Evolutionary conservation across 2,888 invertebrate genomes (phyloP).

Genomic region (Tethea ocularis): DNA sequence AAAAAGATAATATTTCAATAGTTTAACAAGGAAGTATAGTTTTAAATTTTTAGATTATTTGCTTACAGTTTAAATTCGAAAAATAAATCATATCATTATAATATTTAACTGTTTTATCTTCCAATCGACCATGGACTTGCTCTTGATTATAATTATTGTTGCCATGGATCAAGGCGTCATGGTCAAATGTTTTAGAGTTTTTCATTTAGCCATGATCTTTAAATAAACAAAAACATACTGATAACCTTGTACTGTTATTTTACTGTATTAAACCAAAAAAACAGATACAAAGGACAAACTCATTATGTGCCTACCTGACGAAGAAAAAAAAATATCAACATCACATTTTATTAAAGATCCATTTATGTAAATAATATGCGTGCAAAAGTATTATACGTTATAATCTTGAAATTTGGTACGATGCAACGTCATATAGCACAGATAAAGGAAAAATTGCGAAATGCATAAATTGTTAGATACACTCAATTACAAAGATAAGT

Average conservation of each 20-base stretch:
- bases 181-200: neutral
- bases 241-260: neutral
- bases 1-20: too few relatives aligned
- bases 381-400: too few relatives aligned
- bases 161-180: neutral
- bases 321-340: too few relatives aligned
- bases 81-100: neutral
- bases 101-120: neutral
- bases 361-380: too few relatives aligned
- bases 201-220: neutral
- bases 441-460: too few relatives aligned
- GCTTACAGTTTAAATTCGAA: neutral
- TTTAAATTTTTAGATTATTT: neutral
- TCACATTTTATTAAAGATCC: too few relatives aligned
- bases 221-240: neutral
- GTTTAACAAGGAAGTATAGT: too few relatives aligned
- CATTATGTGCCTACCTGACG: neutral
- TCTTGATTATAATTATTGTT: neutral
- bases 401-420: too few relatives aligned
- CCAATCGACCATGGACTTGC: neutral
- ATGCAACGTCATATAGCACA: too few relatives aligned
- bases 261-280: too few relatives aligned
- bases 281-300: neutral
- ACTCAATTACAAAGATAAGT: too few relatives aligned
- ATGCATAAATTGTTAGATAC: too few relatives aligned